A percentile compares a stretch with the other conserved stretches of the same genome.
Conservation (phyloP, 2,113 vertebrate species). For the Telmatochromis brachygnathus region DNA sequence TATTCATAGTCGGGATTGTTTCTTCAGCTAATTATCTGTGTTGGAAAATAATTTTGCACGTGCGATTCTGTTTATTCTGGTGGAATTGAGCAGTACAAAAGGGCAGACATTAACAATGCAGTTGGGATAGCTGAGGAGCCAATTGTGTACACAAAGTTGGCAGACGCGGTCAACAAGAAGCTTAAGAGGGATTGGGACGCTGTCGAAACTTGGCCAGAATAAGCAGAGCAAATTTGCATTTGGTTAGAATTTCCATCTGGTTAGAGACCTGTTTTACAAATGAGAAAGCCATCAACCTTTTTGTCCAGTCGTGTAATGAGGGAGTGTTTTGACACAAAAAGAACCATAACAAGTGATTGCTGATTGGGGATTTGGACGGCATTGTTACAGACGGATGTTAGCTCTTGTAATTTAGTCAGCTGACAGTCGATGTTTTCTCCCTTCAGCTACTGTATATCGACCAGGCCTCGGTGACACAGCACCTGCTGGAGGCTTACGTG, state of each 20-base stretch:
- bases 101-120: conserved; percentile 67
- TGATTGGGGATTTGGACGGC: conserved; percentile 38
- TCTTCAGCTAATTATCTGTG: conserved; percentile 69
- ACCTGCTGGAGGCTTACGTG: background rate
- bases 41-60: conserved; percentile 61
- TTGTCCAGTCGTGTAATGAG: conserved; percentile 52
- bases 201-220: conserved; percentile 37
- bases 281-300: conserved; percentile 50
- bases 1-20: conserved; percentile 69
- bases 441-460: conserved; percentile 21
- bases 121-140: conserved; percentile 57
- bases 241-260: conserved; percentile 51
- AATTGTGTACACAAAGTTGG: conserved; percentile 67
- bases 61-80: conserved; percentile 64
- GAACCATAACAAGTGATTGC: conserved; percentile 25
- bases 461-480: conserved; percentile 11
- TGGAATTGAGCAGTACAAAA: conserved; percentile 63
- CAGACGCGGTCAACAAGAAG: conserved; percentile 63
- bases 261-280: conserved; percentile 49
- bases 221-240: conserved; percentile 62
- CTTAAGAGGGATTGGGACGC: conserved; percentile 67
- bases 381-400: conserved; percentile 28
- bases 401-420: conserved; percentile 11
- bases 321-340: conserved; percentile 40
- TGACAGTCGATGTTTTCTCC: conserved; percentile 25